A percentile compares a stretch with the other conserved stretches of the same genome.
Conservation (phyloP, 2,888 invertebrate genomes). For the Macropis europaea region DNA sequence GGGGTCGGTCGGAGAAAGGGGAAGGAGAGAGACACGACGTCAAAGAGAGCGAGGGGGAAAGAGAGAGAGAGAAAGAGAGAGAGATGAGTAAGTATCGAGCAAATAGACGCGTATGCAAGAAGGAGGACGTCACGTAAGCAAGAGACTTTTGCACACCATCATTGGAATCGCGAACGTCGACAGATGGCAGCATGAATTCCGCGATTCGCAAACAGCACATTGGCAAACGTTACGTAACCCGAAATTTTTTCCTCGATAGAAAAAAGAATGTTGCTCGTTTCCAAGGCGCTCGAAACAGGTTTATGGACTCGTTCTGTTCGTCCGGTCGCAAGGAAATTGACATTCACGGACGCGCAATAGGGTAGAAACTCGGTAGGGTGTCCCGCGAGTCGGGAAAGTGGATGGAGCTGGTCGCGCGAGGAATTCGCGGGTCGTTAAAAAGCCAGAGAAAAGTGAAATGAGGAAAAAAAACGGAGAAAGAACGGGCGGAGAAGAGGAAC, state of each 20-base stretch:
- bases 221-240: conserved; percentile 50
- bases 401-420: not conserved
- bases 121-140: conserved; percentile 44
- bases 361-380: too few species aligned
- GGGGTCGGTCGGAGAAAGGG: not conserved
- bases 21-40: conserved; percentile 1
- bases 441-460: not conserved
- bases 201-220: conserved; percentile 42
- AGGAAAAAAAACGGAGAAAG: not conserved
- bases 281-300: too few species aligned
- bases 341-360: too few species aligned
- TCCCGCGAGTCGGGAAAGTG: not conserved
- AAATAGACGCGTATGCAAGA: conserved; percentile 52
- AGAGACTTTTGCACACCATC: conserved; percentile 40
- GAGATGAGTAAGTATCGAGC: conserved; percentile 51
- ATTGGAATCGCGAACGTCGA: conserved; percentile 43
- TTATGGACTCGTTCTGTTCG: not conserved
- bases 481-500: not conserved
- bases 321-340: not conserved
- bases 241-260: conserved; percentile 41
- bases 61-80: conserved; percentile 24
- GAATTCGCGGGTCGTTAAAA: conserved; percentile 20
- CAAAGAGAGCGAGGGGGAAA: conserved; percentile 2
- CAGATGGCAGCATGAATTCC: conserved; percentile 59
- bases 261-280: too few species aligned